Conservation (phyloP, 2,888 invertebrate species). For the Nycteola revayana region DNA sequence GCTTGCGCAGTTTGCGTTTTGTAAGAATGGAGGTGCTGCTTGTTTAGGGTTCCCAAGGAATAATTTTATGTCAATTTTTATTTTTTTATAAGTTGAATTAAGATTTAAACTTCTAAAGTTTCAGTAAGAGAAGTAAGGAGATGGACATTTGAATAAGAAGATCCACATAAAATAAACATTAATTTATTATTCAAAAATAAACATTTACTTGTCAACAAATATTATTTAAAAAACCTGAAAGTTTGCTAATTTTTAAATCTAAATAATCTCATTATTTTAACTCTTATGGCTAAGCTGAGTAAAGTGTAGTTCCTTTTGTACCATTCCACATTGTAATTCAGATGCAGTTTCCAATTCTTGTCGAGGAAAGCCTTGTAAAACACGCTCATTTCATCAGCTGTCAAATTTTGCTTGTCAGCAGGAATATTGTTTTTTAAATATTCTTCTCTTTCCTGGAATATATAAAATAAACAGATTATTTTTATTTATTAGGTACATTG, state of each 20-base stretch:
- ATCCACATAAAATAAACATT: not conserved
- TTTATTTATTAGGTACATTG: no score
- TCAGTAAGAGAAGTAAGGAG: no score
- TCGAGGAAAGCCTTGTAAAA: conserved; percentile 94
- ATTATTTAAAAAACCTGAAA: conserved; percentile 8
- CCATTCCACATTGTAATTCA: conserved; percentile 91
- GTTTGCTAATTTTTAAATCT: conserved; percentile 47
- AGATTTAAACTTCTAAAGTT: no score
- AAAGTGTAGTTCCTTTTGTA: conserved; percentile 89
- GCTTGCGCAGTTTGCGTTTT: no score
- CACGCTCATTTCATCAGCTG: conserved; percentile 92
- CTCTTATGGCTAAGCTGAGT: conserved; percentile 83
- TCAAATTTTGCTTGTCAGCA: conserved; percentile 77
- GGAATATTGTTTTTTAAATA: conserved; percentile 77
- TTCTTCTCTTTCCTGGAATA: conserved; percentile 79
- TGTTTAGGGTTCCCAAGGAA: no score
- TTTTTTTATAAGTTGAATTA: no score
- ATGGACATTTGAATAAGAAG: no score
- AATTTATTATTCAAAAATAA: not conserved
- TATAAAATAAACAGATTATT: no score
- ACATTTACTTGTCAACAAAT: not conserved
- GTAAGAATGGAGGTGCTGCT: no score
- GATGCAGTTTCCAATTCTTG: conserved; percentile 89
- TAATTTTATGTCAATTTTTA: no score
- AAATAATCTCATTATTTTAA: conserved; percentile 70